Evolutionary conservation across 2,888 invertebrate genomes (phyloP).

Genomic region (Sesia bembeciformis): DNA sequence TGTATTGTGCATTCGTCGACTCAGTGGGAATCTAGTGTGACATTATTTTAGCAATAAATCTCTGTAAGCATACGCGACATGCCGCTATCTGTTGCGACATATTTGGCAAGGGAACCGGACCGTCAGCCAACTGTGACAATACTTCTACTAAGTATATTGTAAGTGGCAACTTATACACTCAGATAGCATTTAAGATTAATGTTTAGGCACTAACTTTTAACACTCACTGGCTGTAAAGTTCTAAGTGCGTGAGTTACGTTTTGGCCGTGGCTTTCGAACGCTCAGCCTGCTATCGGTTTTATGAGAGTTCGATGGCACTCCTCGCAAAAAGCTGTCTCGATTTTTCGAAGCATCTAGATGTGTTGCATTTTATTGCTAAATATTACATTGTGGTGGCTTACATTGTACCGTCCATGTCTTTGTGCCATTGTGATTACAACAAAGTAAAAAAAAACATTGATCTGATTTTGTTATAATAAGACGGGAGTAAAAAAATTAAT

Average conservation of each 20-base stretch:
- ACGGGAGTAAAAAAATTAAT: too few relatives aligned
- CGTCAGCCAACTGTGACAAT: conserved; percentile 63
- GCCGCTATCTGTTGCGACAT: conserved; percentile 56
- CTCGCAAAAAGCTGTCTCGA: too few relatives aligned
- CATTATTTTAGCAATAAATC: conserved; percentile 53
- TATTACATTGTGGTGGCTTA: too few relatives aligned
- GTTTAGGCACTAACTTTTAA: not conserved
- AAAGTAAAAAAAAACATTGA: too few relatives aligned
- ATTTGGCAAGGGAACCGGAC: conserved; percentile 59
- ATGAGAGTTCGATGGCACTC: too few relatives aligned
- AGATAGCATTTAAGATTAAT: not conserved
- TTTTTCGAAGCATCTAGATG: too few relatives aligned
- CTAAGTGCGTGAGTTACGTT: not conserved
- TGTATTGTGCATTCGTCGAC: not conserved
- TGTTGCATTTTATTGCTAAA: too few relatives aligned
- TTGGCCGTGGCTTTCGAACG: not conserved
- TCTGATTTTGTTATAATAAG: too few relatives aligned
- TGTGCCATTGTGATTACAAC: too few relatives aligned
- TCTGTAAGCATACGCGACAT: conserved; percentile 14
- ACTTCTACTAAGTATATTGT: conserved; percentile 14
- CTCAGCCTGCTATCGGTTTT: not conserved
- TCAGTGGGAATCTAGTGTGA: conserved; percentile 29
- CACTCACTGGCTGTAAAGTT: not conserved
- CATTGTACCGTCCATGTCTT: too few relatives aligned
- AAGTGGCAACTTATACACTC: conserved; percentile 3